phyloP scores from a whole-genome alignment of 1,140 invertebrate genomes.

The Periplaneta americana region DNA sequence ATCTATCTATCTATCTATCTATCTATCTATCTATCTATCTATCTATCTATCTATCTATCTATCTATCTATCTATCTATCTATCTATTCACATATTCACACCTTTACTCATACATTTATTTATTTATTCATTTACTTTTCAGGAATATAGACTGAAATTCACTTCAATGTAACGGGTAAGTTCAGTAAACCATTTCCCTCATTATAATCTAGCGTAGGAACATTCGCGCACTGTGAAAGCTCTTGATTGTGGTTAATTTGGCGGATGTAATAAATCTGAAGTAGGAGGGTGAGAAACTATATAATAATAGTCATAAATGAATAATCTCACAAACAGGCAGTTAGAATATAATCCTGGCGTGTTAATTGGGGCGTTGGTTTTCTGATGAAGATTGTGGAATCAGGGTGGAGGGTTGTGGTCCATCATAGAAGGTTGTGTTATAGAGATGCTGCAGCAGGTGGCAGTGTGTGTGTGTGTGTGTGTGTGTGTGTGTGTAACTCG shows the following conservation, averaged over 20 bases:
- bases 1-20: too few species aligned
- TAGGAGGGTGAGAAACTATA: background rate
- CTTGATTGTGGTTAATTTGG: background rate
- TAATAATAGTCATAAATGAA: background rate
- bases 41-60: too few species aligned
- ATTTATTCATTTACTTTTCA: too few species aligned
- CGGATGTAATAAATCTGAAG: background rate
- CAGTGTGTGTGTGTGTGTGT: background rate
- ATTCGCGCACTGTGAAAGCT: background rate
- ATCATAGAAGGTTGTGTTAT: background rate
- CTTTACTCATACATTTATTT: too few species aligned
- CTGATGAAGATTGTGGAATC: background rate
- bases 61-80: too few species aligned
- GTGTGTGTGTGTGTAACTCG: background rate
- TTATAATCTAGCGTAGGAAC: too few species aligned
- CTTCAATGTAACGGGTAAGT: too few species aligned
- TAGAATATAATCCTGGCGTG: background rate
- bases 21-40: too few species aligned
- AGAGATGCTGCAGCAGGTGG: background rate
- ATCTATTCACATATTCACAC: too few species aligned
- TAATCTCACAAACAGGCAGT: background rate
- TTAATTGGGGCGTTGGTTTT: background rate
- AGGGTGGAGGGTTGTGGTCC: background rate
- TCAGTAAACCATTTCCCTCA: too few species aligned
- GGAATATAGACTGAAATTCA: too few species aligned